phyloP scores from a whole-genome alignment of 2,113 vertebrate genomes.

The Megatriorchis doriae region DNA sequence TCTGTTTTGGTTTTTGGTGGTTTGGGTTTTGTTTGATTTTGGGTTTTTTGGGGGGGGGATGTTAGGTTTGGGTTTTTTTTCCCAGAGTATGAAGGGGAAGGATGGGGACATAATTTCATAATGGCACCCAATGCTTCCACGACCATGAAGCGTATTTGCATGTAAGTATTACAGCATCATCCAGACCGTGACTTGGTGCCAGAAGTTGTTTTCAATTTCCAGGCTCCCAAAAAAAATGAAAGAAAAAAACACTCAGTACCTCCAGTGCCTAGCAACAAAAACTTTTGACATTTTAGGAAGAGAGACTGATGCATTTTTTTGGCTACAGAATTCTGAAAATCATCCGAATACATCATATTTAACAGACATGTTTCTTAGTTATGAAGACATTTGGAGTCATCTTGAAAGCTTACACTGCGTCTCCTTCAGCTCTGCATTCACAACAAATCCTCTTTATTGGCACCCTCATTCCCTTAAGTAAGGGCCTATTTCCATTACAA shows the following conservation, averaged over 20 bases:
- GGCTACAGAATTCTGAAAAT: not conserved
- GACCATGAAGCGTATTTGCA: not conserved
- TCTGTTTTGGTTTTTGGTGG: not conserved
- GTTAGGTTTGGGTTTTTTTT: too few species aligned
- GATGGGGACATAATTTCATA: not conserved
- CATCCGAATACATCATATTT: not conserved
- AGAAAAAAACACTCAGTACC: not conserved
- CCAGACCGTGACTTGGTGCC: not conserved
- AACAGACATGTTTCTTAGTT: not conserved
- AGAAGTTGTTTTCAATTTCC: not conserved
- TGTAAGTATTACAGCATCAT: not conserved
- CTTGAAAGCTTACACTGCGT: not conserved
- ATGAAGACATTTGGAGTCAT: not conserved
- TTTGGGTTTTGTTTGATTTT: not conserved
- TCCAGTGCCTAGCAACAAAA: slow-evolving; percentile 10
- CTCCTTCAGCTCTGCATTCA: not conserved
- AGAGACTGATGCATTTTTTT: not conserved
- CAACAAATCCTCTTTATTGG: not conserved
- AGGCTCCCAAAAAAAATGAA: not conserved
- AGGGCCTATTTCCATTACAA: not conserved
- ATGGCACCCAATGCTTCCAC: not conserved
- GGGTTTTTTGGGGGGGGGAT: not conserved
- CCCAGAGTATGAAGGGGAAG: not conserved
- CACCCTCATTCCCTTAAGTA: not conserved
- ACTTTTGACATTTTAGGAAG: not conserved